Evolutionary conservation across 1,140 invertebrate genomes (phyloP).

Genomic region (Cyphomyrmex costatus): DNA sequence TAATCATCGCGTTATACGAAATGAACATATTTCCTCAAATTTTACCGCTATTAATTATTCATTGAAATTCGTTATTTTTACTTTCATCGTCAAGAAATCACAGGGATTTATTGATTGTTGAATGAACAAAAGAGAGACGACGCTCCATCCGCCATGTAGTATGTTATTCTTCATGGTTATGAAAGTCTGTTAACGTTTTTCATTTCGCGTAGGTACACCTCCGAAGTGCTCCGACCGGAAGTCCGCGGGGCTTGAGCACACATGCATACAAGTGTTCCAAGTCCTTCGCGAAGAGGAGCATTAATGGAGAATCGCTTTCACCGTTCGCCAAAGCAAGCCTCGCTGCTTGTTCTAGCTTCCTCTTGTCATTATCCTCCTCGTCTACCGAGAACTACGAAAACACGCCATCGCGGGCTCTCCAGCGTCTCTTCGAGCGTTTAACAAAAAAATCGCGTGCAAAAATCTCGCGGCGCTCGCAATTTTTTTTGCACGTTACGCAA

Average conservation of each 20-base stretch:
- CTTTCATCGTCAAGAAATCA: not conserved
- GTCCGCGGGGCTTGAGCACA: constrained; percentile 61
- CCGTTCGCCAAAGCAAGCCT: constrained; percentile 54
- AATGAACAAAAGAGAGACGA: not conserved
- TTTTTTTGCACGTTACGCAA: constrained; percentile 38
- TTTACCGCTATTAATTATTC: not conserved
- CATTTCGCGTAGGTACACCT: not conserved
- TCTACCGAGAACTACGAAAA: constrained; percentile 59
- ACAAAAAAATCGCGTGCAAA: constrained; percentile 1
- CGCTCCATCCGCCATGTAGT: not conserved
- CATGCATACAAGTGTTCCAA: constrained; percentile 35
- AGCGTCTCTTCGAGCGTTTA: constrained; percentile 23
- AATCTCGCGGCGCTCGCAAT: not conserved
- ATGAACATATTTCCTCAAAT: constrained; percentile 5
- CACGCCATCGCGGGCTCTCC: constrained; percentile 57
- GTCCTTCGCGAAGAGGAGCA: constrained; percentile 62
- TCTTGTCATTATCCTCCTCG: constrained; percentile 58
- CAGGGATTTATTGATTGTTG: constrained; percentile 17
- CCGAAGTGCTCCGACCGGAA: constrained; percentile 60
- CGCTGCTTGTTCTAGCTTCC: not conserved
- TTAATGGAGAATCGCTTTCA: constrained; percentile 77
- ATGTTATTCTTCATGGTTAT: constrained; percentile 20
- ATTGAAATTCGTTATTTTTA: not conserved
- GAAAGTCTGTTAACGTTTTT: constrained; percentile 35
- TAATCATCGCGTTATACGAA: not conserved